Conservation (phyloP, 2,888 invertebrate species). For the Lypha dubia region DNA sequence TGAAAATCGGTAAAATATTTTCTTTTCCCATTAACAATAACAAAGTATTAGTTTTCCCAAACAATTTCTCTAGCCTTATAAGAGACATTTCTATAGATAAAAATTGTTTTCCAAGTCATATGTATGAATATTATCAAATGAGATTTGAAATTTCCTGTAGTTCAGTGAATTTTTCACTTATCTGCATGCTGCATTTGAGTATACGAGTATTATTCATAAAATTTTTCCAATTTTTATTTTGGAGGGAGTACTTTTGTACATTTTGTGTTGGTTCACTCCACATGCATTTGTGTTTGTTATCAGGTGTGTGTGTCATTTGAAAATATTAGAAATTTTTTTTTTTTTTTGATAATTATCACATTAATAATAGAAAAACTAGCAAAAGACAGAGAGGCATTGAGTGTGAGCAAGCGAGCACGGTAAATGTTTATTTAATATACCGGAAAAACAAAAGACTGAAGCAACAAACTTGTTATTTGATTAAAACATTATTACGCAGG, state of each 20-base stretch:
- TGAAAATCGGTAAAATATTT: constrained; percentile 39
- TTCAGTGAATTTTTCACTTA: constrained; percentile 50
- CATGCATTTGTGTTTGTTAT: constrained; percentile 57
- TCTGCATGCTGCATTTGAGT: background rate
- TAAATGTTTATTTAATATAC: constrained; percentile 1
- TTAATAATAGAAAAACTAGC: constrained; percentile 37
- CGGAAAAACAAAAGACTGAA: constrained; percentile 66
- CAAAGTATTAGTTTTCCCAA: background rate
- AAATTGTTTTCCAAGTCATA: background rate
- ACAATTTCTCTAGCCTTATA: constrained; percentile 11
- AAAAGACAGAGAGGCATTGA: background rate
- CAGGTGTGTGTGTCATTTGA: constrained; percentile 57
- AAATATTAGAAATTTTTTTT: constrained; percentile 37
- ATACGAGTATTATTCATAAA: background rate
- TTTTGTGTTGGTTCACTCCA: background rate
- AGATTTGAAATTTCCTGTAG: constrained; percentile 63
- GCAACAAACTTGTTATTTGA: constrained; percentile 59
- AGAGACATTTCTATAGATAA: constrained; percentile 7
- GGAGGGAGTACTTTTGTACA: constrained; percentile 32
- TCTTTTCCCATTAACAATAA: constrained; percentile 1
- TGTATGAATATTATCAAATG: constrained; percentile 43
- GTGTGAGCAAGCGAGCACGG: background rate
- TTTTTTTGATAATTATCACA: constrained; percentile 53
- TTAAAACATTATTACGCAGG: constrained; percentile 57
- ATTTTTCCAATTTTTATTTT: background rate